Percentiles rank a stretch among this genome's conserved stretches.
These are phyloP conservation scores for Lordiphosa stackelbergi DNA, from an alignment of 1,140 invertebrate genomes.

Conservation along the genomic window DNA sequence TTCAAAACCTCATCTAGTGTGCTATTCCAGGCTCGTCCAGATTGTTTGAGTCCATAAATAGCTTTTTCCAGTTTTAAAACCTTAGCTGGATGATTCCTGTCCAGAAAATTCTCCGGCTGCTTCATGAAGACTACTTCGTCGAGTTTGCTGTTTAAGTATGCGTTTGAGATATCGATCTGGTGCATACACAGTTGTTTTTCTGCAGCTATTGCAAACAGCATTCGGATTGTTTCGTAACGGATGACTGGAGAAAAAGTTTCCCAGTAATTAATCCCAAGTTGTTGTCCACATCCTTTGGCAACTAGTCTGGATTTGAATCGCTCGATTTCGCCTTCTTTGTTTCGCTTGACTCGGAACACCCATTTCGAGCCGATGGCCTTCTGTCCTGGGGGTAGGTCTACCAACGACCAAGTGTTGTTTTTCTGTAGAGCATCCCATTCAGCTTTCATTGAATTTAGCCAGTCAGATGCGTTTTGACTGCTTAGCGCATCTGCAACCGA, in stretches of 20 bases:
- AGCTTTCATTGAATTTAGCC: neutral
- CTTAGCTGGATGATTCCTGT: too few relatives aligned
- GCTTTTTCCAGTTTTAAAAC: too few relatives aligned
- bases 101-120: neutral
- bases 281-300: slow-evolving; percentile 1
- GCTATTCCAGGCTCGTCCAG: too few relatives aligned
- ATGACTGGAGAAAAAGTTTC: slow-evolving; percentile 5
- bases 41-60: too few relatives aligned
- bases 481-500: neutral
- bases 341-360: neutral
- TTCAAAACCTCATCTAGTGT: too few relatives aligned
- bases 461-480: neutral
- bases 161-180: slow-evolving; percentile 6
- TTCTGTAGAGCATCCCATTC: neutral
- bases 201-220: slow-evolving; percentile 7
- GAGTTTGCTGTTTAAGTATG: slow-evolving; percentile 12
- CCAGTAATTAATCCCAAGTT: neutral
- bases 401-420: neutral
- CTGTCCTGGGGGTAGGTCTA: neutral
- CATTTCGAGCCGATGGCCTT: too few relatives aligned
- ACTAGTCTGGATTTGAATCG: neutral
- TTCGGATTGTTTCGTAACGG: slow-evolving; percentile 1
- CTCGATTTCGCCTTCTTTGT: too few relatives aligned
- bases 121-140: neutral
- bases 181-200: slow-evolving; percentile 5